Conservation (phyloP, 1,140 invertebrate species). For the Monochamus saltuarius region DNA sequence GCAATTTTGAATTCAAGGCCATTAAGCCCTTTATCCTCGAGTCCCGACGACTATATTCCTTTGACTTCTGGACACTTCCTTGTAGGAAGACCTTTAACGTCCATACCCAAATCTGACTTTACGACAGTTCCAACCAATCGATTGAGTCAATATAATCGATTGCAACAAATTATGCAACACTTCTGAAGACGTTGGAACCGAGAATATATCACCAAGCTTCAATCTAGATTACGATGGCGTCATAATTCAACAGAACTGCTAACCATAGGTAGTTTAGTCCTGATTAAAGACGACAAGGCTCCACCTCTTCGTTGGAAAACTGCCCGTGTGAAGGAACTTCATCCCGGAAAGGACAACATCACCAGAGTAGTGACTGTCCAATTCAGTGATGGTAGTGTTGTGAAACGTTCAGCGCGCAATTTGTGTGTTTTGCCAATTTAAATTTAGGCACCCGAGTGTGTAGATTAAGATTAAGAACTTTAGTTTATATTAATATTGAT, state of each 20-base stretch:
- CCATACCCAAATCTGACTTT: conserved; percentile 42
- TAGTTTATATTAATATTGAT: too few species aligned
- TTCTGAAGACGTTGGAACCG: conserved; percentile 39
- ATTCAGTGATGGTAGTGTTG: too few species aligned
- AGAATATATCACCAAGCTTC: conserved; percentile 37
- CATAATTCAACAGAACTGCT: neutral
- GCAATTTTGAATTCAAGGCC: conserved; percentile 41
- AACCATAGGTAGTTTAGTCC: conserved; percentile 25
- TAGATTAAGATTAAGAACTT: too few species aligned
- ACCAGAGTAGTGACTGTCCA: too few species aligned
- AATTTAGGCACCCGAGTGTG: too few species aligned
- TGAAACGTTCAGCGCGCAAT: too few species aligned
- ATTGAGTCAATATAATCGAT: conserved; percentile 30
- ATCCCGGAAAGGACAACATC: conserved; percentile 40
- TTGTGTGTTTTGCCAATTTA: too few species aligned
- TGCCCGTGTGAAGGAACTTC: conserved; percentile 40
- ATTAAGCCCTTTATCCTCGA: conserved; percentile 24
- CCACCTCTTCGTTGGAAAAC: conserved; percentile 34
- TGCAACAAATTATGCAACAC: conserved; percentile 35
- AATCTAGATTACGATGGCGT: conserved; percentile 32
- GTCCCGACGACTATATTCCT: conserved; percentile 35
- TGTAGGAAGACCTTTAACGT: conserved; percentile 36
- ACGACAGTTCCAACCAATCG: conserved; percentile 21
- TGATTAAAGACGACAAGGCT: conserved; percentile 29
- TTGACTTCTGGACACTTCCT: conserved; percentile 49